These are phyloP conservation scores for Natator depressus DNA, from an alignment of 2,113 vertebrate genomes.

Conservation along the genomic window DNA sequence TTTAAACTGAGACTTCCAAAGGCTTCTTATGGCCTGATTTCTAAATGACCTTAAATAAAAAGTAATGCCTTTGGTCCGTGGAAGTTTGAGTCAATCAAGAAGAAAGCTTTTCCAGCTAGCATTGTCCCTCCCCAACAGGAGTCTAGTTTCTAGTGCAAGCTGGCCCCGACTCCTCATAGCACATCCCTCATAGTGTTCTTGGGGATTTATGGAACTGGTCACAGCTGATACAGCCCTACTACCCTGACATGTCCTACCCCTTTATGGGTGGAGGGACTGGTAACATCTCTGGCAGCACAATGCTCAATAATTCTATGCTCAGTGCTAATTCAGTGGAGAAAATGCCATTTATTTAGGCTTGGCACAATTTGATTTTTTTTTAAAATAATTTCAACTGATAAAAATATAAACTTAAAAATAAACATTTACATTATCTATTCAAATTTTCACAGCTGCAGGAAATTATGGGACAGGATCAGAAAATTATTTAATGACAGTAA, in stretches of 20 bases:
- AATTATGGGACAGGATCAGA: no score
- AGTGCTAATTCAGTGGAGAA: neutral
- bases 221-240: neutral
- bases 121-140: neutral
- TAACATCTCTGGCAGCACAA: neutral
- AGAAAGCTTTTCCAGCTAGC: neutral
- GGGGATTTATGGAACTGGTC: neutral
- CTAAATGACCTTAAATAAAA: neutral
- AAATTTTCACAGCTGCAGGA: no score
- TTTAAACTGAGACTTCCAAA: neutral
- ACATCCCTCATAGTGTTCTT: neutral
- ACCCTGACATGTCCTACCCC: neutral
- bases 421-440: no score
- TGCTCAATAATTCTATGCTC: neutral
- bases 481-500: no score
- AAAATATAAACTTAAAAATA: no score
- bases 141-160: neutral
- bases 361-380: no score
- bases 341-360: neutral
- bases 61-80: neutral
- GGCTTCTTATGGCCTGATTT: neutral
- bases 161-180: neutral
- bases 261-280: neutral
- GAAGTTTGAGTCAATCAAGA: neutral
- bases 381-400: no score